Conservation (phyloP, 2,888 invertebrate species). For the Saturnia japonica region DNA sequence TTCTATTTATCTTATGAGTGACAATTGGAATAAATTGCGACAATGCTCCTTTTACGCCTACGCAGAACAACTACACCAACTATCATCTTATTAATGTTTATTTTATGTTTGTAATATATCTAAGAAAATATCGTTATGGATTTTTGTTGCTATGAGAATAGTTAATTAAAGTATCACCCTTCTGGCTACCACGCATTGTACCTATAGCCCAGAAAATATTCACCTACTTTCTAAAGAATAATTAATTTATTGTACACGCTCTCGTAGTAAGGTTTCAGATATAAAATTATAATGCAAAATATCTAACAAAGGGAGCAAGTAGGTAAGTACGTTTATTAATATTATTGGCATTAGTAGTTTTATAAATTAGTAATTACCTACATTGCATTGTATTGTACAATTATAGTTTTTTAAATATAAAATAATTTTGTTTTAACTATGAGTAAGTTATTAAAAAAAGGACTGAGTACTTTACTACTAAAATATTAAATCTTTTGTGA, state of each 20-base stretch:
- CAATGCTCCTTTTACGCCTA: neutral
- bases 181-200: neutral
- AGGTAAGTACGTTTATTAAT: neutral
- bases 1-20: too few relatives aligned
- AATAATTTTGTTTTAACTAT: too few relatives aligned
- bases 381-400: neutral
- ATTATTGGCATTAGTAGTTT: too few relatives aligned
- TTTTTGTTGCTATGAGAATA: neutral
- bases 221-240: neutral
- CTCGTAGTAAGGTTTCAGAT: neutral
- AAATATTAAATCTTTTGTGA: too few relatives aligned
- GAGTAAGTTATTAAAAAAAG: too few relatives aligned
- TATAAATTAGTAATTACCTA: neutral
- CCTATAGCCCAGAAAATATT: neutral
- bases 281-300: neutral
- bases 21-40: neutral
- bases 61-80: neutral
- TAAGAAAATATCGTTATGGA: neutral
- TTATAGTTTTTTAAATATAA: too few relatives aligned
- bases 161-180: slow-evolving; percentile 1
- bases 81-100: neutral
- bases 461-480: too few relatives aligned
- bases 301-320: neutral
- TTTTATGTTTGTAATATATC: neutral
- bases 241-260: neutral